These are phyloP conservation scores for Nothoprocta pentlandii DNA, from an alignment of 2,113 vertebrate species.

Conservation along the genomic window DNA sequence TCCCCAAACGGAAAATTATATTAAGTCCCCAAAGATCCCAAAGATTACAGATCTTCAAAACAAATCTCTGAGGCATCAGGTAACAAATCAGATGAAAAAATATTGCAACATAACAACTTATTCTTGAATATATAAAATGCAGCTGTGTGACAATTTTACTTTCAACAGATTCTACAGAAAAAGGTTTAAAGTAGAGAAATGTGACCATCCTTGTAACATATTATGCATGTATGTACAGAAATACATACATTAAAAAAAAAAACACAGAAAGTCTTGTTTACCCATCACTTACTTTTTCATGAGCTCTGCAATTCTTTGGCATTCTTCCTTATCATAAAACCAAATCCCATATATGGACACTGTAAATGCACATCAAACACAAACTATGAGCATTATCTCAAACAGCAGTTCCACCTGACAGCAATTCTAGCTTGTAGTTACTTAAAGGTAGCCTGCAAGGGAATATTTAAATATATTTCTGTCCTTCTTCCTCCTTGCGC, in stretches of 20 bases:
- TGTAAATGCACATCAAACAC: slow-evolving; percentile 79
- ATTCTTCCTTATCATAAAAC: slow-evolving; percentile 98
- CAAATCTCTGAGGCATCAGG: background rate
- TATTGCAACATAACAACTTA: background rate
- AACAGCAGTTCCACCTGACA: background rate
- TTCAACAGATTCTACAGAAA: background rate
- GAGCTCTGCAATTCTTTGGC: slow-evolving; percentile 92
- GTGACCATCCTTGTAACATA: background rate
- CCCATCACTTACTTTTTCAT: slow-evolving; percentile 92
- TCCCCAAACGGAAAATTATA: background rate
- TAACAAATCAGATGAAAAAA: slow-evolving; percentile 23
- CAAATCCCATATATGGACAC: slow-evolving; percentile 98
- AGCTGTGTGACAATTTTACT: background rate
- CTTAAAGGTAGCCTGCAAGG: slow-evolving; percentile 1
- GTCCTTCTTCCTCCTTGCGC: background rate
- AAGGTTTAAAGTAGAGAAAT: background rate
- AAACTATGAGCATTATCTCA: slow-evolving; percentile 60
- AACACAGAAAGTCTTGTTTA: background rate
- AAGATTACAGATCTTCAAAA: slow-evolving; percentile 21
- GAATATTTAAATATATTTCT: background rate
- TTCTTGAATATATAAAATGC: background rate
- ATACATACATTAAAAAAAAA: slow-evolving; percentile 19
- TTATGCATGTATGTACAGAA: background rate
- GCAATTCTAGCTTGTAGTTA: background rate
- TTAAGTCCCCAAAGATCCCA: background rate